phyloP scores from a whole-genome alignment of 2,113 vertebrate species.

The human (Homo sapiens) region GRCh38 chr19:5466501-5467000 shows the following conservation, averaged over 20 bases:
- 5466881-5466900: neutral
- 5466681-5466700: neutral
- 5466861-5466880: neutral
- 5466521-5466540: neutral
- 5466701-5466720: neutral
- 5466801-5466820: neutral
- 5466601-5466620: neutral
- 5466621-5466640: neutral
- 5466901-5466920: fast-evolving
- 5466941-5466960: neutral
- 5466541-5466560: fast-evolving
- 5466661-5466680: neutral
- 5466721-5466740: neutral
- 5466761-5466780: neutral
- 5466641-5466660: neutral
- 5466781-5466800: neutral
- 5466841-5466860: neutral
- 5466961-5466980: fast-evolving
- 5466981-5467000: neutral
- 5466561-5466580: neutral
- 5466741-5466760: neutral
- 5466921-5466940: neutral
- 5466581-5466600: neutral
- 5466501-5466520: neutral
- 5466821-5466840: neutral